phyloP scores from a whole-genome alignment of 2,797 vertebrate species.

The Dallia pectoralis region DNA sequence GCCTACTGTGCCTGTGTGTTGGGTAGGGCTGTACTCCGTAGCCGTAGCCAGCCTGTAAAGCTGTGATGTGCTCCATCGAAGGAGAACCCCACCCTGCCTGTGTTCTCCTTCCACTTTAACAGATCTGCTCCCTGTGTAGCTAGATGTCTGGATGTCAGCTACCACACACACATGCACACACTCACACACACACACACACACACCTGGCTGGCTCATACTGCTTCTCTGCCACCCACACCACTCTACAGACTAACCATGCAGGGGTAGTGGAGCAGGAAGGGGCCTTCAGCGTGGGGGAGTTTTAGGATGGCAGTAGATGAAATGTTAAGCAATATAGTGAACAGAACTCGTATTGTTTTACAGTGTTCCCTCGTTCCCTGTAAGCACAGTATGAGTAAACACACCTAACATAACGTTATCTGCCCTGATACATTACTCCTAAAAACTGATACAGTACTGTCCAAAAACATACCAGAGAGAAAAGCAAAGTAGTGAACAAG shows the following conservation, averaged over 20 bases:
- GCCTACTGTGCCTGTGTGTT: conserved; percentile 29
- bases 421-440: neutral
- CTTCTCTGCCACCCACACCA: conserved; percentile 45
- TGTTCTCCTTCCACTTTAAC: neutral
- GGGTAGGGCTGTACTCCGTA: conserved; percentile 29
- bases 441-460: neutral
- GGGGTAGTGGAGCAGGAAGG: conserved; percentile 32
- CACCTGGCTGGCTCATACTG: conserved; percentile 37
- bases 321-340: neutral
- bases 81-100: conserved; percentile 9
- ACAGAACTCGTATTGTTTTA: conserved; percentile 28
- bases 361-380: conserved; percentile 36
- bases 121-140: conserved; percentile 19
- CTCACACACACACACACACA: neutral
- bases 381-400: neutral
- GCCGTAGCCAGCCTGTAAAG: conserved; percentile 26
- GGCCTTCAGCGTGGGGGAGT: conserved; percentile 26
- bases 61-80: conserved; percentile 8
- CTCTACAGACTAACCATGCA: conserved; percentile 46
- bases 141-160: conserved; percentile 41
- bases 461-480: conserved; percentile 22
- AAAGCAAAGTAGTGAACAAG: neutral
- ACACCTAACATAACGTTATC: neutral
- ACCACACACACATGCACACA: conserved; percentile 19
- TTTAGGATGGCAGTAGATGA: neutral